These are phyloP conservation scores for Zaprionus lineosus DNA, from an alignment of 2,888 invertebrate genomes.

Conservation along the genomic window DNA sequence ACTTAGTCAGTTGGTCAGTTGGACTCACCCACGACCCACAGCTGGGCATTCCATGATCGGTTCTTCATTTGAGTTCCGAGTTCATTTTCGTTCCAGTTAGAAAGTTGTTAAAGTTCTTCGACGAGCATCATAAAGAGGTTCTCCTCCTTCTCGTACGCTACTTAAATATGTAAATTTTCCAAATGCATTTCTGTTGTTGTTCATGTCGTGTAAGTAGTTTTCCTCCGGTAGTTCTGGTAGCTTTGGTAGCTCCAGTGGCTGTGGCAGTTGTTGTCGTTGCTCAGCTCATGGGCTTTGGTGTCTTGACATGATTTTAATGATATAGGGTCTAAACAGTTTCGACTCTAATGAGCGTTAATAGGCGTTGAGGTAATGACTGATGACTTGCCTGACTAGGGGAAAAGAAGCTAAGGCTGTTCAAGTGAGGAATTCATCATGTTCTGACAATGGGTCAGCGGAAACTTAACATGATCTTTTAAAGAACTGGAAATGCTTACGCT, in stretches of 20 bases:
- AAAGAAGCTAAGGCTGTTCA: too few species aligned
- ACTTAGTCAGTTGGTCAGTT: conserved; percentile 8
- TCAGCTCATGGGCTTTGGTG: conserved; percentile 32
- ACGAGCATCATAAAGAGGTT: conserved; percentile 50
- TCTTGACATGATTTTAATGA: conserved; percentile 69
- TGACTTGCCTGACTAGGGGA: too few species aligned
- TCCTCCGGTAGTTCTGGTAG: conserved; percentile 5
- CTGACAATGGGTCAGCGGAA: too few species aligned
- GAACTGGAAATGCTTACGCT: too few species aligned
- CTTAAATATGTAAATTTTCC: conserved; percentile 66
- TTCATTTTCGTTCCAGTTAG: conserved; percentile 49
- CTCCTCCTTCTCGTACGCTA: conserved; percentile 23
- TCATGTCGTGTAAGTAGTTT: conserved; percentile 7
- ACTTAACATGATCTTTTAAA: too few species aligned
- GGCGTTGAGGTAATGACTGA: conserved; percentile 16
- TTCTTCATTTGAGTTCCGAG: conserved; percentile 15
- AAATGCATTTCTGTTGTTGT: conserved; percentile 71
- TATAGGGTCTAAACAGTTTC: conserved; percentile 14
- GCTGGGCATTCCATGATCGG: too few species aligned
- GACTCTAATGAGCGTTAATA: conserved; percentile 63
- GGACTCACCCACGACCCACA: conserved; percentile 67
- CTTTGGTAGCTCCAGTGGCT: conserved; percentile 1
- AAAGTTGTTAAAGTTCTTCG: conserved; percentile 68
- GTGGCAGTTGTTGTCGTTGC: conserved; percentile 27
- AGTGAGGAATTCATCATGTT: too few species aligned